Evolutionary conservation across 2,113 vertebrate species (phyloP).

Genomic region (Heliornis fulica): DNA sequence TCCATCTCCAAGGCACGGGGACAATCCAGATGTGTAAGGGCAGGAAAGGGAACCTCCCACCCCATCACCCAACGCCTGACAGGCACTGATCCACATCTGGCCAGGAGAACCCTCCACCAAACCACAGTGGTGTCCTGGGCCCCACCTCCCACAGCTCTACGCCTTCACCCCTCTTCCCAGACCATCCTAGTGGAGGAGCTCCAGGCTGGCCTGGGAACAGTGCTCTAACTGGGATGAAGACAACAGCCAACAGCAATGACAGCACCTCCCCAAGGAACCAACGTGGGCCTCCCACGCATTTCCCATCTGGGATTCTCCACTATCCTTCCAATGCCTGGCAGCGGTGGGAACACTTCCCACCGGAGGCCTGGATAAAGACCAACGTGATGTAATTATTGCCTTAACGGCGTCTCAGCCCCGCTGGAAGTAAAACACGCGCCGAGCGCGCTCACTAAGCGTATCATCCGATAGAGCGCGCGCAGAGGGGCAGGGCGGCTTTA

Average conservation of each 20-base stretch:
- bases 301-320: neutral
- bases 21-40: neutral
- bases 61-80: neutral
- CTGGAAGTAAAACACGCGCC: constrained; percentile 4
- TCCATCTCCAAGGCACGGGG: neutral
- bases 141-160: neutral
- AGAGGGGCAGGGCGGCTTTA: constrained; percentile 18
- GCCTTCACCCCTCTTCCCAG: neutral
- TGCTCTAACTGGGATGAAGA: accelerated
- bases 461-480: neutral
- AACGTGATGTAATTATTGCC: neutral
- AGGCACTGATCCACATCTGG: neutral
- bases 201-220: neutral
- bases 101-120: neutral
- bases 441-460: constrained; percentile 59
- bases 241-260: neutral
- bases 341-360: neutral
- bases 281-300: neutral
- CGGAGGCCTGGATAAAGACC: neutral
- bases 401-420: neutral
- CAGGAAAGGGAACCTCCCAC: neutral
- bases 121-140: neutral
- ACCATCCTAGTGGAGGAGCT: neutral
- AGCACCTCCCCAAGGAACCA: neutral
- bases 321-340: neutral